Percentiles rank a stretch among this genome's conserved stretches.
Evolutionary conservation across 2,113 vertebrate species (phyloP).

Genomic region (Macrotis lagotis): DNA sequence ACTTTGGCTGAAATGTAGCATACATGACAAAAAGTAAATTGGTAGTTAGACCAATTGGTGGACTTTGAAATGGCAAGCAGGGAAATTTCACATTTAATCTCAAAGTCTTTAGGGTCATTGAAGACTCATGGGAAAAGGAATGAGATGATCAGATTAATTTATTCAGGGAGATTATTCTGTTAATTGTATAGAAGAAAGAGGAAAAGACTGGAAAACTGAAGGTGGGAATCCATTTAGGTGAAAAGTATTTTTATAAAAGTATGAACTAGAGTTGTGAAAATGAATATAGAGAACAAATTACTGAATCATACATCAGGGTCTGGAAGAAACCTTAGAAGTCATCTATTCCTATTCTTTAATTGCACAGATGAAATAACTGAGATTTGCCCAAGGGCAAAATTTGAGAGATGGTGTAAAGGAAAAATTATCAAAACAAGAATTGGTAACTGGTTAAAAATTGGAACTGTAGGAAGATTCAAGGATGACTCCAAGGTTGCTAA

Average conservation of each 20-base stretch:
- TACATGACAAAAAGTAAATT: not conserved
- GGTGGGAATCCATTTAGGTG: too few species aligned
- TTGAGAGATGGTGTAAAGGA: not conserved
- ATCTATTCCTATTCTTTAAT: too few species aligned
- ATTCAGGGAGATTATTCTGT: not conserved
- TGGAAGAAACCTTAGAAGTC: too few species aligned
- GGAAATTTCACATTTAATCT: not conserved
- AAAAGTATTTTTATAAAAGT: too few species aligned
- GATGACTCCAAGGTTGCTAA: too few species aligned
- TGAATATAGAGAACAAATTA: not conserved
- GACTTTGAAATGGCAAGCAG: not conserved
- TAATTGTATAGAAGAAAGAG: not conserved
- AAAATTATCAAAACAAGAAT: too few species aligned
- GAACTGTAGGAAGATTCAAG: too few species aligned
- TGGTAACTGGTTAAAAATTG: too few species aligned
- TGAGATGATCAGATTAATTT: not conserved
- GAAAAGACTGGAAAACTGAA: not conserved
- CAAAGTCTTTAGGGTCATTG: not conserved
- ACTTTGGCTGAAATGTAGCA: not conserved
- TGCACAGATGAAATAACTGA: not conserved
- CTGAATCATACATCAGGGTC: not conserved
- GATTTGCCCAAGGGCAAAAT: not conserved
- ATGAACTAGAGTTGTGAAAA: too few species aligned
- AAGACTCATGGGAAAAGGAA: not conserved
- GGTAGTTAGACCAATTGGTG: not conserved